These are phyloP conservation scores for Drosophila lowei DNA, from an alignment of 1,140 invertebrate genomes.

Conservation along the genomic window DNA sequence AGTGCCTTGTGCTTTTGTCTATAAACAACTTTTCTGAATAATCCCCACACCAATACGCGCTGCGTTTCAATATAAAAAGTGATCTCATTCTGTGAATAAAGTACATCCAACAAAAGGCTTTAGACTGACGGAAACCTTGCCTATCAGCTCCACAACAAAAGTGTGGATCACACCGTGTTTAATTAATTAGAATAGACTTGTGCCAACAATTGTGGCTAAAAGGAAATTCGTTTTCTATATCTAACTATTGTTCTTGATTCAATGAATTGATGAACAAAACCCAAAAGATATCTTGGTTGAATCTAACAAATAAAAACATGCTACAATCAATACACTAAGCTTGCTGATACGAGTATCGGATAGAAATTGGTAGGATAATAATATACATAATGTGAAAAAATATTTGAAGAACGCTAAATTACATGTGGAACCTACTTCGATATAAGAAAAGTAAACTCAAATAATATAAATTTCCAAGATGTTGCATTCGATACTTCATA, in stretches of 20 bases:
- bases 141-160: constrained; percentile 28
- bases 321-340: no score
- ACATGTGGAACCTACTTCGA: no score
- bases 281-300: not conserved
- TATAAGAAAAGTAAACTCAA: no score
- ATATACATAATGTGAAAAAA: no score
- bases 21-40: constrained; percentile 57
- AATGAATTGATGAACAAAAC: not conserved
- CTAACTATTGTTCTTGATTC: constrained; percentile 4
- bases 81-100: constrained; percentile 33
- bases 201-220: constrained; percentile 29
- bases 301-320: no score
- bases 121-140: constrained; percentile 6
- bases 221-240: constrained; percentile 20
- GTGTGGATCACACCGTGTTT: constrained; percentile 21
- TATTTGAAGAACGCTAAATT: no score
- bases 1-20: constrained; percentile 43
- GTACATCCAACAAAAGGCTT: constrained; percentile 26
- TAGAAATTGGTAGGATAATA: no score
- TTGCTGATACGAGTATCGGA: no score
- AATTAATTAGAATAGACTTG: constrained; percentile 37
- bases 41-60: constrained; percentile 12
- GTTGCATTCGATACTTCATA: no score
- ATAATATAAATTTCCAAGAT: no score
- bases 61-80: constrained; percentile 36